These are phyloP conservation scores for Isichthys henryi DNA, from an alignment of 2,113 vertebrate genomes.

Conservation along the genomic window DNA sequence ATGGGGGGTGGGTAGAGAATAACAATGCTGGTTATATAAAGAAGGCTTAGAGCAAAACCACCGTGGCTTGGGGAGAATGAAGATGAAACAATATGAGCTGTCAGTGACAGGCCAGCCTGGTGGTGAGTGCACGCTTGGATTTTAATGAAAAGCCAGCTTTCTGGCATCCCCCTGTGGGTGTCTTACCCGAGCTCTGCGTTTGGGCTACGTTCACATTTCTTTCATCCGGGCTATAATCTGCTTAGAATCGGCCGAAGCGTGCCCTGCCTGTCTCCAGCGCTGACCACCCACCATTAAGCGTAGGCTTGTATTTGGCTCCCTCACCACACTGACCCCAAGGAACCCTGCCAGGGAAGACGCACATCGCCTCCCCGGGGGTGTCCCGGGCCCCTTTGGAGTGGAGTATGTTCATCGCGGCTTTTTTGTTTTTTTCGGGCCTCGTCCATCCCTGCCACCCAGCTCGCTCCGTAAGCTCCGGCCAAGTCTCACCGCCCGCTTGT, in stretches of 20 bases:
- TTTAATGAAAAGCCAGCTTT: constrained; percentile 18
- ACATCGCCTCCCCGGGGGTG: neutral
- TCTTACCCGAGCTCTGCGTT: neutral
- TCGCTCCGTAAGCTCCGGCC: neutral
- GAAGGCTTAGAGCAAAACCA: neutral
- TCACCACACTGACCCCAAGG: neutral
- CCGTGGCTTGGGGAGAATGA: neutral
- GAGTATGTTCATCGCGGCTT: neutral
- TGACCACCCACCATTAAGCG: constrained; percentile 1
- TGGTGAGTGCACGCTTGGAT: neutral
- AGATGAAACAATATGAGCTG: constrained; percentile 3
- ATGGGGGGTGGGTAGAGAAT: neutral
- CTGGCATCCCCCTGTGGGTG: neutral
- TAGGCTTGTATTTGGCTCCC: neutral
- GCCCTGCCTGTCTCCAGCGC: neutral
- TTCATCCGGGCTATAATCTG: constrained; percentile 6
- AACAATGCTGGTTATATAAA: neutral
- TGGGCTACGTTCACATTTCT: neutral
- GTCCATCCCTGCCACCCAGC: constrained; percentile 2
- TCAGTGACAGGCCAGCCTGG: neutral
- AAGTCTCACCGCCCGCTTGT: neutral
- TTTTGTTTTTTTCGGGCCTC: neutral
- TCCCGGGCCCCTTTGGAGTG: neutral
- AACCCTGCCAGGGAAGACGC: neutral
- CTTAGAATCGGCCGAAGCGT: neutral